Evolutionary conservation across 2,113 vertebrate species (phyloP).

Genomic region (Elachura formosa): DNA sequence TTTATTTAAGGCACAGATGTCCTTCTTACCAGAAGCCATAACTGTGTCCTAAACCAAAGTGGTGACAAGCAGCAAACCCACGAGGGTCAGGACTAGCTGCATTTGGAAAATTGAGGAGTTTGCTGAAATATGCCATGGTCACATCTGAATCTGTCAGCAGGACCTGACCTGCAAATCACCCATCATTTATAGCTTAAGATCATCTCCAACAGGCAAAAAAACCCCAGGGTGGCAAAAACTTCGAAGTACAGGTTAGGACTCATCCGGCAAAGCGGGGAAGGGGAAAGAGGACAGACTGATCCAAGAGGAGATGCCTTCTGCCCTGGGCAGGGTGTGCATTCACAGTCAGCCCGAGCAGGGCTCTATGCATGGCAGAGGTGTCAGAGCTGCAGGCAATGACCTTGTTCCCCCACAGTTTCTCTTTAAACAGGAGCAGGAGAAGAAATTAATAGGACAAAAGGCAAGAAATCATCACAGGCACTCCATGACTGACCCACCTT

Average conservation of each 20-base stretch:
- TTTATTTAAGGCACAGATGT: not conserved
- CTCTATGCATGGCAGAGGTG: not conserved
- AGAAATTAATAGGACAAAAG: not conserved
- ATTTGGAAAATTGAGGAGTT: not conserved
- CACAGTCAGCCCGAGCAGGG: fast-evolving
- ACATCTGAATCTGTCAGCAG: not conserved
- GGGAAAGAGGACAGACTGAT: not conserved
- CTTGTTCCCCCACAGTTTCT: not conserved
- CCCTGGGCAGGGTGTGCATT: not conserved
- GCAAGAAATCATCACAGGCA: not conserved
- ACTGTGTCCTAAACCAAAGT: not conserved
- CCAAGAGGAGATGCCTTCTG: not conserved
- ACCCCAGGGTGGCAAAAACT: not conserved
- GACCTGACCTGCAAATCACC: not conserved
- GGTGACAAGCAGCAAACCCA: not conserved
- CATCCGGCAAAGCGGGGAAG: not conserved
- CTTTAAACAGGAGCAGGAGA: not conserved
- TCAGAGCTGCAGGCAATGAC: not conserved
- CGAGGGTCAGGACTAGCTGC: not conserved
- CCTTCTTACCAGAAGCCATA: not conserved
- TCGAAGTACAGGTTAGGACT: not conserved
- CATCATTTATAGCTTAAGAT: not conserved
- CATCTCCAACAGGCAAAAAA: not conserved
- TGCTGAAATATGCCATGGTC: not conserved
- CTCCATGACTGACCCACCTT: not conserved